A percentile compares a stretch with the other conserved stretches of the same genome.
Conservation (phyloP, 2,113 vertebrate genomes). For the Cairina moschata region DNA sequence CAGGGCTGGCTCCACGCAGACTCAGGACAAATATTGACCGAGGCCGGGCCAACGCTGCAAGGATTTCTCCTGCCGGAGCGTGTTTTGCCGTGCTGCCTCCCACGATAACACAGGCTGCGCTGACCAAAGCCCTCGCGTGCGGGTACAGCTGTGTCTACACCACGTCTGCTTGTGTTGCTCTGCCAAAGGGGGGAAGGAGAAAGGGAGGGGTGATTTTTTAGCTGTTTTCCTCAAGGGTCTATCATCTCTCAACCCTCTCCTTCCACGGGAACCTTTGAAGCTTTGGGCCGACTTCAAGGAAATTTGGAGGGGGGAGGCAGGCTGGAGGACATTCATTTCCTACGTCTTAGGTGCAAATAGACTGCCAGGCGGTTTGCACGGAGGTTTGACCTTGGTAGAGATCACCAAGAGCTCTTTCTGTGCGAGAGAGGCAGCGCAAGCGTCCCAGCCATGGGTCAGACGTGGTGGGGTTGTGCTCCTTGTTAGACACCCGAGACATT, state of each 20-base stretch:
- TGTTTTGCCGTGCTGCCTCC: neutral
- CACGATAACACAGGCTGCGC: neutral
- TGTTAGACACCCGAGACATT: neutral
- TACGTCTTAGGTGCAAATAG: neutral
- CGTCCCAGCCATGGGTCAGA: neutral
- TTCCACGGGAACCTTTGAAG: neutral
- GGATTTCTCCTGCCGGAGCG: neutral
- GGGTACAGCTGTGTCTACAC: conserved; percentile 68
- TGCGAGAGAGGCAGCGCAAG: neutral
- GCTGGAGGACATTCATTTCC: neutral
- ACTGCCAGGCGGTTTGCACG: neutral
- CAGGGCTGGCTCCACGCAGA: neutral
- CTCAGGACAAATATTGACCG: neutral
- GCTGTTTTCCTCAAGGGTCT: conserved; percentile 9
- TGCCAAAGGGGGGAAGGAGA: conserved; percentile 30
- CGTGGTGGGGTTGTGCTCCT: neutral
- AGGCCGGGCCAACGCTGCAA: neutral
- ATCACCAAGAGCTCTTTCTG: neutral
- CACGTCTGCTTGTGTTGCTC: conserved; percentile 16
- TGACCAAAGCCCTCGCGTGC: conserved; percentile 42
- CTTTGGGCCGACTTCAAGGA: neutral
- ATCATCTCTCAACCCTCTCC: neutral
- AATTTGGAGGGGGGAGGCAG: neutral
- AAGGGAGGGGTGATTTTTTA: conserved; percentile 9
- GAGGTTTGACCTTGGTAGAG: neutral